Evolutionary conservation across 1,140 invertebrate species (phyloP), one percentile per base, ranked within the genome.

Genomic region (Trichonephila clavata): DNA sequence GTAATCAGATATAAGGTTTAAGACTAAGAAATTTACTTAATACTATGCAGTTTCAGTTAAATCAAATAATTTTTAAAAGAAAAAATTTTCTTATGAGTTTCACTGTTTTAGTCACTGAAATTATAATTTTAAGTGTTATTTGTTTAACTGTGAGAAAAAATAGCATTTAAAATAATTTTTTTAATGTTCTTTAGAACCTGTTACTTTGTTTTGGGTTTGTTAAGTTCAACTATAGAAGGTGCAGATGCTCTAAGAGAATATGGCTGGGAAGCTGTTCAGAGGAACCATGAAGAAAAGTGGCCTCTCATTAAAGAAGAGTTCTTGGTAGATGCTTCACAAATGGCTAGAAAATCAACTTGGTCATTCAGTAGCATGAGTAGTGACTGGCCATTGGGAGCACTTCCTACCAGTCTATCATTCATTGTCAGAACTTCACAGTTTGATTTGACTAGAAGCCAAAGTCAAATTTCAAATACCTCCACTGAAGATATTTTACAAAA

Each of bases 201-300:
- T 3, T 98, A 98, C 96, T 99, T 98, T 95, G 97, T 97, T 10
- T 96, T 99, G 8, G 97, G 98, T 86, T 96, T 99, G 0, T 96
- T 99, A 32, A 97, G 97, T 1, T 98, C 97, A 43, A 99, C 98
- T 0, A 96, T 97, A 93, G 96, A 97, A 93, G 98, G 98, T 2
- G 97, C 97, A 10, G 97, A 98, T 95, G 95, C 97, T 77, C 96
- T 99, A 0, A 96, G 97, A 20, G 96, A 97, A 95, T 96, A 97
- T 95, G 97, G 98, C 94, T 99, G 98, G 98, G 96, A 98, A 50
- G 97, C 98, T 94, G 97, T 98, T 6, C 96, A 98, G 93, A 97
- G 98, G 93, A 97, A 97, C 94, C 96, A 98, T 43, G 97, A 98
- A 94, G 98, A 98, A 88, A 96, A 97, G 59, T 99, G 98, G 97